phyloP scores from a whole-genome alignment of 2,888 invertebrate genomes.

The Papilio gigon region DNA sequence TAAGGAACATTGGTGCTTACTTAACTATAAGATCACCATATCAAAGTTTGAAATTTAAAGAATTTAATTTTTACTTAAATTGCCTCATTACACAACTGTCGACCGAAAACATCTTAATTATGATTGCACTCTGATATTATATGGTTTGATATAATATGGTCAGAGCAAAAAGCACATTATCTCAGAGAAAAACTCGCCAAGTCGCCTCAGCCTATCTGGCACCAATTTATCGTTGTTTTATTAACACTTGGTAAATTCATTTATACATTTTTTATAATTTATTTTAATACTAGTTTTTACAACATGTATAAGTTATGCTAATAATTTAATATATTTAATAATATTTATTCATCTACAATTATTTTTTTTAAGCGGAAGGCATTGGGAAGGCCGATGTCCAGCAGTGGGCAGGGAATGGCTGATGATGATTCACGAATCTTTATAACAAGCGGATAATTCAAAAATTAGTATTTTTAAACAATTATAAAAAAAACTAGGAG shows the following conservation, averaged over 20 bases:
- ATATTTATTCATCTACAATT: background rate
- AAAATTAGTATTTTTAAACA: too few species aligned
- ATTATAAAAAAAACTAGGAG: too few species aligned
- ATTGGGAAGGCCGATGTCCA: too few species aligned
- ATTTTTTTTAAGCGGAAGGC: too few species aligned
- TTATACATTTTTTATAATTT: background rate
- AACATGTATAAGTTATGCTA: background rate
- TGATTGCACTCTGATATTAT: slow-evolving; percentile 14
- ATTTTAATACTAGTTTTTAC: background rate
- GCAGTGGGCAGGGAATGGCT: too few species aligned
- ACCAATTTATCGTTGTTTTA: slow-evolving; percentile 27
- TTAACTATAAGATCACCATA: too few species aligned
- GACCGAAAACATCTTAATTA: slow-evolving; percentile 31
- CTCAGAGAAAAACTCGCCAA: slow-evolving; percentile 20
- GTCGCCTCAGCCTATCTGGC: slow-evolving; percentile 26
- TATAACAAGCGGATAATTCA: too few species aligned
- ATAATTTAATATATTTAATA: background rate
- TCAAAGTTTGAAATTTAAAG: too few species aligned
- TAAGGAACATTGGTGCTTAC: too few species aligned
- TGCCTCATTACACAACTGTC: background rate
- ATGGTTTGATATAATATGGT: slow-evolving; percentile 18
- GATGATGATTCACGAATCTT: too few species aligned
- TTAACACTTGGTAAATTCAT: slow-evolving; percentile 18
- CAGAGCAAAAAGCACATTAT: slow-evolving; percentile 35
- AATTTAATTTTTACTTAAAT: too few species aligned